Evolutionary conservation across 1,140 invertebrate genomes (phyloP), one percentile per base, ranked within the genome.

Genomic region (Subanguina moxae): DNA sequence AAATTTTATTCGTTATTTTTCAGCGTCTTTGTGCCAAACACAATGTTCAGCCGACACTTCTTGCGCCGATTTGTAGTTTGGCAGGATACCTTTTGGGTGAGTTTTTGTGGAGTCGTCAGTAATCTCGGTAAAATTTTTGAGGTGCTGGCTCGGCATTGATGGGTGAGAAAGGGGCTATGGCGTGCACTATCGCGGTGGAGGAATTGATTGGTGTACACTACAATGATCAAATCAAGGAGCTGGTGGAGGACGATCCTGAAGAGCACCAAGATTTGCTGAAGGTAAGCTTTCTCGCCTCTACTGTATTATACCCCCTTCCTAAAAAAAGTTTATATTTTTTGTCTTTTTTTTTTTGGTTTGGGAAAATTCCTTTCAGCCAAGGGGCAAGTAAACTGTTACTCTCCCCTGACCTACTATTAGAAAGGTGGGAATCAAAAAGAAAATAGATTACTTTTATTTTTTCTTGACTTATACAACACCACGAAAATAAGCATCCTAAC

Each of bases 181-280:
- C 96, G 0, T 98, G 95, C 83, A 99, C 96, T 0, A 94, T 97
- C 1, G 96, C 96, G 13, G 95, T 99, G 0, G 96, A 99, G 85
- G 90, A 91, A 15, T 91, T 94, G 0, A 98, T 99, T 74, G 91
- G 93, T 0, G 89, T 97, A 69, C 96, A 99, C 85, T 99, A 99
- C 84, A 97, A 99, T 84, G 91, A 94, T 80, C 95, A 98, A 84
- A 86, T 98, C n/a, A 85, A 94, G 72, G 87, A 89, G 58, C 85
- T 96, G 0, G 89, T 93, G 86, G 87, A 84, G 64, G 82, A 85
- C 73, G 72, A 79, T 61, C 74, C 78, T 8, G 87, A 88, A 78
- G 88, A 89, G 15, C 89, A 94, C 78, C 88, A 89, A 84, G 89
- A 92, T 83, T 84, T 95, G 65, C 84, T 95, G 72, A 87, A 90